These are phyloP conservation scores for Entomyzon cyanotis DNA, from an alignment of 2,113 vertebrate genomes.

Conservation along the genomic window DNA sequence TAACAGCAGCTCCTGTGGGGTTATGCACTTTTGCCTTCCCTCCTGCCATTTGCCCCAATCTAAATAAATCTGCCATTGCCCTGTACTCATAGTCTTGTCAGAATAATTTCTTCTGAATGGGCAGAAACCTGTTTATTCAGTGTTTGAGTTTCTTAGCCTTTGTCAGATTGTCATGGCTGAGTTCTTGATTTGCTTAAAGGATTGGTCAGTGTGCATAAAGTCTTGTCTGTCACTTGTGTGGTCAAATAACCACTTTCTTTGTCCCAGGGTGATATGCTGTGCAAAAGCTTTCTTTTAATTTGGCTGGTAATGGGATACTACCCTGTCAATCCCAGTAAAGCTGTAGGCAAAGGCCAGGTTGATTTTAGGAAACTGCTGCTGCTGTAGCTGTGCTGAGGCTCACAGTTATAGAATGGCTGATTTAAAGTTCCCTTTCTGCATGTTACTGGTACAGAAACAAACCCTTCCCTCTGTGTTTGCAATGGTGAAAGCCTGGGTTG, in stretches of 20 bases:
- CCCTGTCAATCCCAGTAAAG: not conserved
- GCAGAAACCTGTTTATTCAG: not conserved
- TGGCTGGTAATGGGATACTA: not conserved
- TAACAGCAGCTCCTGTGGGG: not conserved
- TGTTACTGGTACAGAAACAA: not conserved
- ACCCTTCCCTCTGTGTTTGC: not conserved
- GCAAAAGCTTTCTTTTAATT: not conserved
- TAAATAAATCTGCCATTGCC: constrained; percentile 13
- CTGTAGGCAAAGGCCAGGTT: not conserved
- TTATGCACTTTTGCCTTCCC: not conserved
- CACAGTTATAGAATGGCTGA: not conserved
- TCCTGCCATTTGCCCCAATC: not conserved
- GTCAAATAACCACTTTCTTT: not conserved
- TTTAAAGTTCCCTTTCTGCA: not conserved
- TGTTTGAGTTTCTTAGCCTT: not conserved
- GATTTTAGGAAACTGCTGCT: not conserved
- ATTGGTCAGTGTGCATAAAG: not conserved
- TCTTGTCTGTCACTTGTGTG: not conserved
- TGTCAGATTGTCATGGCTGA: not conserved
- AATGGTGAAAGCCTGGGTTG: not conserved
- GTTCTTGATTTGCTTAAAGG: not conserved
- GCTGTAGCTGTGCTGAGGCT: not conserved
- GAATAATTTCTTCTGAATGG: not conserved
- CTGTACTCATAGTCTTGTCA: not conserved
- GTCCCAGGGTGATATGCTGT: not conserved